Evolutionary conservation across 1,140 invertebrate species (phyloP).

Genomic region (Centruroides sculpturatus): DNA sequence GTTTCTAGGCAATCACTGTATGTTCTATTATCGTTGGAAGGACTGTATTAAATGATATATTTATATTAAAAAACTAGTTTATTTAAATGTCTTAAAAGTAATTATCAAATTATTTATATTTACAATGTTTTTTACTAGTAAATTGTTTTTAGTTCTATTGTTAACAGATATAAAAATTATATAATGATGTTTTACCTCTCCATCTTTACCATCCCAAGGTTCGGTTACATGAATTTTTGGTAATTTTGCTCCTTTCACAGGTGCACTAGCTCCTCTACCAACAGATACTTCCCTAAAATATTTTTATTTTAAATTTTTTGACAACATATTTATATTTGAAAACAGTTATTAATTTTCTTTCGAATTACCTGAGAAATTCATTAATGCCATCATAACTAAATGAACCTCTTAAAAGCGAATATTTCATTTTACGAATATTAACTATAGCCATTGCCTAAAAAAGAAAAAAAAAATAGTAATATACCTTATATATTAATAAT

Average conservation of each 20-base stretch:
- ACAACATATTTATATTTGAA: background rate
- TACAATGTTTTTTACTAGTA: too few relatives aligned
- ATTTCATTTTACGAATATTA: slow-evolving; percentile 95
- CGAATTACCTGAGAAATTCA: slow-evolving; percentile 63
- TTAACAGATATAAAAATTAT: too few relatives aligned
- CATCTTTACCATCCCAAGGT: slow-evolving; percentile 96
- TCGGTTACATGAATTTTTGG: slow-evolving; percentile 57
- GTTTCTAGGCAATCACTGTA: too few relatives aligned
- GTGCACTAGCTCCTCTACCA: slow-evolving; percentile 80
- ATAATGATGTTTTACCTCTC: slow-evolving; percentile 36
- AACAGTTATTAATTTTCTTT: background rate
- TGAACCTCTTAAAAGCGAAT: slow-evolving; percentile 78
- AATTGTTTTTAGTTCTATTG: too few relatives aligned
- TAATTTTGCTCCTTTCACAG: slow-evolving; percentile 68
- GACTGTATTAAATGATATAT: too few relatives aligned
- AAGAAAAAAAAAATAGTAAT: too few relatives aligned
- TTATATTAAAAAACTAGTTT: too few relatives aligned
- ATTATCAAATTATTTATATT: too few relatives aligned
- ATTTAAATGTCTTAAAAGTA: too few relatives aligned
- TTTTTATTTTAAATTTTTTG: background rate
- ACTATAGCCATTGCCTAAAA: slow-evolving; percentile 74
- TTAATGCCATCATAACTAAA: slow-evolving; percentile 90
- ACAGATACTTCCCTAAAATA: slow-evolving; percentile 71
- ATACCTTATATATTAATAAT: too few relatives aligned
- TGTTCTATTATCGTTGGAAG: too few relatives aligned